Percentiles rank a stretch among this genome's conserved stretches.
phyloP scores from a whole-genome alignment of 2,888 invertebrate species.

The Malacosoma neustria region DNA sequence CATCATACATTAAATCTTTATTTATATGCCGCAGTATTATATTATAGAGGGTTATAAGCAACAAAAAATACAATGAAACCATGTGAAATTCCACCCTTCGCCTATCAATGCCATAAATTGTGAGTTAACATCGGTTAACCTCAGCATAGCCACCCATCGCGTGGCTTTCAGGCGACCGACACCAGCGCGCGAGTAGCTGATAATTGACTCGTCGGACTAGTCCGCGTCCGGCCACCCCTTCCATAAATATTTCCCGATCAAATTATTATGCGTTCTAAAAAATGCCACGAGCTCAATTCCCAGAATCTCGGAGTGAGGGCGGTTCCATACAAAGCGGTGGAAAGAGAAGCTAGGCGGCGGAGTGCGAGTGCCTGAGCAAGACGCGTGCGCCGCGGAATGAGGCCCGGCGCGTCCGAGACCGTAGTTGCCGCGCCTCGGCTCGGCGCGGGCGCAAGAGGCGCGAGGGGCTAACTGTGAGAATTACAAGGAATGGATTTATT shows the following conservation, averaged over 20 bases:
- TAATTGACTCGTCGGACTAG: conserved; percentile 67
- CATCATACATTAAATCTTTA: conserved; percentile 18
- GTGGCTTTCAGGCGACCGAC: conserved; percentile 49
- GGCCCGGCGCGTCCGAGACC: conserved; percentile 59
- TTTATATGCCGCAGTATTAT: conserved; percentile 23
- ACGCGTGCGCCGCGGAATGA: conserved; percentile 58
- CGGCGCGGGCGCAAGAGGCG: conserved; percentile 5
- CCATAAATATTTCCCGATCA: conserved; percentile 74
- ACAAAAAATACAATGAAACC: conserved; percentile 30
- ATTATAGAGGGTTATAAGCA: conserved; percentile 17
- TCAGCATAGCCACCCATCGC: conserved; percentile 56
- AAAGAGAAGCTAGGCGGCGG: conserved; percentile 31
- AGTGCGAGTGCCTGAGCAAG: conserved; percentile 28
- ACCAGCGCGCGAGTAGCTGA: conserved; percentile 36
- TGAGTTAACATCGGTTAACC: conserved; percentile 39
- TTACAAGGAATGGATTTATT: conserved; percentile 70
- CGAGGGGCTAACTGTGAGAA: conserved; percentile 57
- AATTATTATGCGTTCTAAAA: conserved; percentile 71
- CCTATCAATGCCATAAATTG: conserved; percentile 56
- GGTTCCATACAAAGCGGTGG: conserved; percentile 58
- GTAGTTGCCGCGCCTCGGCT: conserved; percentile 33
- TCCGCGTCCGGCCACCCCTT: conserved; percentile 63
- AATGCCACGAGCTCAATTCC: conserved; percentile 66
- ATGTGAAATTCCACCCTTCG: conserved; percentile 52
- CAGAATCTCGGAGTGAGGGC: conserved; percentile 56